Base-by-base conservation (phyloP, 2,113 vertebrate species). In the Lagopus muta region DNA sequence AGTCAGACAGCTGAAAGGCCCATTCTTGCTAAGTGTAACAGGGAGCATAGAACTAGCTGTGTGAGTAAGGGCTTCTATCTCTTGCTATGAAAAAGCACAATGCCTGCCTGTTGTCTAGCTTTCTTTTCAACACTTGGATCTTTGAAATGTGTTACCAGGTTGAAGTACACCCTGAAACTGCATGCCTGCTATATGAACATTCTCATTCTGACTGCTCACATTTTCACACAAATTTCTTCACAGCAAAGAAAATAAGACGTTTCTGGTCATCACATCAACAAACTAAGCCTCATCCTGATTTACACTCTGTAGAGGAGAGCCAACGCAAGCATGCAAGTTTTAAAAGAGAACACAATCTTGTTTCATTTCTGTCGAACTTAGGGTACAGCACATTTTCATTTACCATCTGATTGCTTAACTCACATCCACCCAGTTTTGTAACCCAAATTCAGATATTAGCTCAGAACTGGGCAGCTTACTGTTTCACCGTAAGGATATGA, bases 291-390 rank as follows among this genome's bases (percentile, higher is more conserved):
- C n/a, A 67, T 8, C 66, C 75, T 82, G 80, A 65, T 70, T 40
- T 22, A 40, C 10, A 55, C n/a, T 82, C 60, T 43, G 45, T 8
- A 86, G 32, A 86, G 38, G 47, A 82, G 8, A 85, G 34, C 11
- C 28, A 57, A 2, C 11, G 10, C 25, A 48, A 58, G 65, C 52
- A 76, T 55, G 58, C 62, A 85, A 42, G 48, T 43, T 36, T 85
- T 43, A 14, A 13, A 6, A 43, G n/a, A 27, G 12, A 18, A 30
- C 25, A 69, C 62, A 57, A 10, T 58, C 28, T 60, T 73, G 64
- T 93, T 96, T 97, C 95, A 86, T 34, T 92, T 95, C 96, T 86
- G 75, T 71, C 43, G 58, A 69, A 64, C 27, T 91, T 92, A 76
- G 1, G 0, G 78, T 58, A 92, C 27, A 21, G 42, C 79, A 18